Conservation (phyloP, 2,888 invertebrate genomes). For the Mimumesa dahlbomi region DNA sequence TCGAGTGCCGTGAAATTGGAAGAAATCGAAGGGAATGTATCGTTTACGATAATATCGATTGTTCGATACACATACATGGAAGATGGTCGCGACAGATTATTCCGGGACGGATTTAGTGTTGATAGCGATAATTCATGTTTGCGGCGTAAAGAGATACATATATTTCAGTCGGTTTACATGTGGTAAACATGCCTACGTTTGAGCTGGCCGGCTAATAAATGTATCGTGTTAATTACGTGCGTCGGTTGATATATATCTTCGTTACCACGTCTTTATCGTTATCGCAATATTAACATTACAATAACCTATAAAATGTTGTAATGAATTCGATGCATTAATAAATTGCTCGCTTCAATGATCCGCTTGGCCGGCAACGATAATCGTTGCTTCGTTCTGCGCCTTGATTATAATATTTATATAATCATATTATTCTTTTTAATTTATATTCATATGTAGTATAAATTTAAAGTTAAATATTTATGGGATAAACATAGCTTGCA, state of each 20-base stretch:
- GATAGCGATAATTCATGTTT: slow-evolving; percentile 23
- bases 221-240: slow-evolving; percentile 2
- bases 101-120: slow-evolving; percentile 21
- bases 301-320: slow-evolving; percentile 8
- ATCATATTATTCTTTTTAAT: slow-evolving; percentile 3
- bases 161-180: neutral
- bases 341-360: neutral
- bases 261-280: neutral
- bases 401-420: neutral
- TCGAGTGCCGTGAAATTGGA: neutral
- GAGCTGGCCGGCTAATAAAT: neutral
- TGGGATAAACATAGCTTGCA: slow-evolving; percentile 3
- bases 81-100: neutral
- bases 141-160: no score
- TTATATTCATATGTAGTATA: neutral
- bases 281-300: slow-evolving; percentile 6
- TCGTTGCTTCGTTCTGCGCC: neutral
- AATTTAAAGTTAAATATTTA: slow-evolving; percentile 32
- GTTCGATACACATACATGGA: neutral
- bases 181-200: neutral
- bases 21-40: slow-evolving; percentile 37
- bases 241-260: neutral
- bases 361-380: neutral
- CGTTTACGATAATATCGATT: slow-evolving; percentile 23
- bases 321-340: slow-evolving; percentile 10